Evolutionary conservation across 2,797 vertebrate genomes (phyloP), one percentile per base, ranked within the genome.

Genomic region (Meda fulgida): DNA sequence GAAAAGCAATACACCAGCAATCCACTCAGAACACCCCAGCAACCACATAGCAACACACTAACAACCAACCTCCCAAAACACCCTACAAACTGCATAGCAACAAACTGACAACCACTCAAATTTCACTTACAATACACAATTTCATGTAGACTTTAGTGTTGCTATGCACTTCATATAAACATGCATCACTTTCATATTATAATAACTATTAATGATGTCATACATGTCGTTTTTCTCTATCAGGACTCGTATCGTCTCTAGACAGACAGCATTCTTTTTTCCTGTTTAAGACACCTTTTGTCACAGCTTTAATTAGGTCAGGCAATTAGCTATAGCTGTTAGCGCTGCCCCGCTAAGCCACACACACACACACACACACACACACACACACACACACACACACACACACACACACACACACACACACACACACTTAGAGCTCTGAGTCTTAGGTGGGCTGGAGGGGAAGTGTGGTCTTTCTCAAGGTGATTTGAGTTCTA

Each of bases 401-500:
- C 58, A 75, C 53, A 67, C 43, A 77, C 60, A 36, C 73, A 75
- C 70, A 36, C 69, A 85, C 91, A 84, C 91, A 78, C 78, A 71
- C 38, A 70, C 58, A 75, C 40, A 67, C 55, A 77, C 60, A 36
- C 73, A 75, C 70, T 58, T 38, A 58, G 21, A 58, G 51, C 31
- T 55, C 48, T 13, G 40, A 58, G 16, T 40, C 58, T 16, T 63
- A 5, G 46, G 76, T 43, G 58, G 38, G 43, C 53, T 43, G 34
- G 53, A 89, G 78, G 53, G 79, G 72, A 72, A 70, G 85, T 72
- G 88, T 89, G 84, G 23, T 14, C 43, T 34, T 65, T 89, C 89
- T 91, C 89, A 78, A 91, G 89, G 92, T 91, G 91, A 89, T 86
- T 80, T 78, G 18, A 88, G 87, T 89, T 92, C 88, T 89, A 43